Conservation (phyloP, 2,888 invertebrate genomes). For the Lepidocyrtinus sp. region DNA sequence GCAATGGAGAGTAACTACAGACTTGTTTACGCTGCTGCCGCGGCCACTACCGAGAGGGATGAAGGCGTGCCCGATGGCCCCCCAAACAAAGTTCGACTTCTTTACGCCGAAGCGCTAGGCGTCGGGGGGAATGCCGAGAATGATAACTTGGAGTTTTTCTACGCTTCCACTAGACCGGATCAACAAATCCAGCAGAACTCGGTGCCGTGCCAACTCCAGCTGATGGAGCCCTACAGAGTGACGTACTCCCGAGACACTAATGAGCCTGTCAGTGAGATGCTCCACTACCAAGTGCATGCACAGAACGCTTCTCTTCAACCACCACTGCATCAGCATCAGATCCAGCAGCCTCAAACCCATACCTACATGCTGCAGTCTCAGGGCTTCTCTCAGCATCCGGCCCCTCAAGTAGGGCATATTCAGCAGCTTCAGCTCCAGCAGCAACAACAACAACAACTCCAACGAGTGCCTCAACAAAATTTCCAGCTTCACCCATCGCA, state of each 20-base stretch:
- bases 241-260: constrained; percentile 14
- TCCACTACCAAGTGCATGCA: constrained; percentile 44
- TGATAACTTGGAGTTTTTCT: constrained; percentile 61
- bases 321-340: background rate
- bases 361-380: too few species aligned
- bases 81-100: constrained; percentile 56
- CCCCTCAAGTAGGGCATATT: too few species aligned
- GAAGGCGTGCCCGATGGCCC: constrained; percentile 58
- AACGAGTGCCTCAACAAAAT: background rate
- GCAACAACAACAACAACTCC: background rate
- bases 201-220: constrained; percentile 28
- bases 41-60: constrained; percentile 59
- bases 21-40: constrained; percentile 54
- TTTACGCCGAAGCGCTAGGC: constrained; percentile 67
- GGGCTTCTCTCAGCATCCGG: too few species aligned
- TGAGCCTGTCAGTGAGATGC: constrained; percentile 36
- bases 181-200: constrained; percentile 55
- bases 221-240: constrained; percentile 42
- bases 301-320: background rate
- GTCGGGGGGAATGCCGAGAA: constrained; percentile 39
- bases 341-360: constrained; percentile 5
- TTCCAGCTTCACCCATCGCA: too few species aligned
- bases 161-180: constrained; percentile 61
- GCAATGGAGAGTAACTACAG: constrained; percentile 10
- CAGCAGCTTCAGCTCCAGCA: background rate